Evolutionary conservation across 2,113 vertebrate species (phyloP).

Genomic region (Pterocles burchelli): DNA sequence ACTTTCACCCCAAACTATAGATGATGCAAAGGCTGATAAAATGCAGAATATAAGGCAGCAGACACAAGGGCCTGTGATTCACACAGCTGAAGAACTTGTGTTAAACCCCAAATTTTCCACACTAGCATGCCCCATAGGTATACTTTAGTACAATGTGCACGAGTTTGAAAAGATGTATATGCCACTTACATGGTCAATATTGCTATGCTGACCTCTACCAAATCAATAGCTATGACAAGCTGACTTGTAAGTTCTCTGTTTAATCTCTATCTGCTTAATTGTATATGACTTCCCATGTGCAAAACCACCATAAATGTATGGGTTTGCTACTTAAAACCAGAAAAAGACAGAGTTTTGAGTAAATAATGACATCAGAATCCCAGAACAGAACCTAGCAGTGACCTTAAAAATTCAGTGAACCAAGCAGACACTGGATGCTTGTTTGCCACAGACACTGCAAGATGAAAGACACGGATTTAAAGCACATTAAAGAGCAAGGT

Average conservation of each 20-base stretch:
- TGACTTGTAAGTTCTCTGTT: not conserved
- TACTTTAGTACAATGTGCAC: not conserved
- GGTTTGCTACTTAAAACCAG: not conserved
- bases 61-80: not conserved
- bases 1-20: not conserved
- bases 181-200: rapidly evolving
- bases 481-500: not conserved
- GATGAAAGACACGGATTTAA: conserved; percentile 32
- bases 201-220: not conserved
- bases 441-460: not conserved
- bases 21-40: not conserved
- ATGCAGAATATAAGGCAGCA: not conserved
- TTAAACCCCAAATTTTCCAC: not conserved
- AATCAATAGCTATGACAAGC: not conserved
- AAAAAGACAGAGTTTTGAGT: not conserved
- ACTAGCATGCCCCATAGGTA: rapidly evolving
- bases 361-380: not conserved
- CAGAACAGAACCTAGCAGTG: not conserved
- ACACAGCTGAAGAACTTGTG: not conserved
- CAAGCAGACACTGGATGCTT: not conserved
- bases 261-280: not conserved
- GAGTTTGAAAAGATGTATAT: not conserved
- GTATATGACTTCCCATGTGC: not conserved
- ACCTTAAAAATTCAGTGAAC: not conserved
- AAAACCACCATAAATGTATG: not conserved